Base-by-base conservation (phyloP, 2,888 invertebrate genomes). In the Drosophila diplacantha region DNA sequence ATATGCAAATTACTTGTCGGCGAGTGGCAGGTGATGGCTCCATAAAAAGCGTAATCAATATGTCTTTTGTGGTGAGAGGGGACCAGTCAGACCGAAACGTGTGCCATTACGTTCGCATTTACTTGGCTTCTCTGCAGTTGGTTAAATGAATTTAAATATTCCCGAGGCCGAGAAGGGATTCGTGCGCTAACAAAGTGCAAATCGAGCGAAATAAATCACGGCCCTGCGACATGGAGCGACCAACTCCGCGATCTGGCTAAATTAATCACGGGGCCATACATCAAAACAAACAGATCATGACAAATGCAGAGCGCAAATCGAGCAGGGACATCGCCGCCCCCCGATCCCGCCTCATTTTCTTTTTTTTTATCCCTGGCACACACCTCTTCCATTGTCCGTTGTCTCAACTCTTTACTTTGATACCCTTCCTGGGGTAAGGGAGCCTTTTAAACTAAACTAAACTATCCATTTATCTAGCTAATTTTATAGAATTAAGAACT, bases 231-330 rank as follows among this genome's bases (percentile, higher is more conserved):
- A 53, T 41, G 57, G 20, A 55, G 39, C 43, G 35, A 51, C 62
- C 51, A 51, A 52, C 59, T 43, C 51, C 49, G 56, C 44, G 69
- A 62, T 61, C 46, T 60, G 39, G 54, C 54, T 71, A 77, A 78
- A 80, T 78, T 73, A 80, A 75, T 75, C 80, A 74, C 75, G 39
- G 50, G 66, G 49, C 64, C 46, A 64, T 74, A 67, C 60, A 81
- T 81, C 80, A 81, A 81, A 81, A 79, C 71, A 79, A 81, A 81
- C 80, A 81, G 80, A 81, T 81, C 81, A 81, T 81, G 81, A 81
- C 81, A 81, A 81, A 81, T 79, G 81, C 75, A 69, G 60, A 56
- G 50, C 38, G 65, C 69, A 72, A 81, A 79, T 81, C 73, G 79
- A 41, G 73, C 69, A 61, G 65, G 71, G 64, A 81, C 50, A n/a